phyloP scores from a whole-genome alignment of 2,888 invertebrate genomes.

The Mimachlamys varia region DNA sequence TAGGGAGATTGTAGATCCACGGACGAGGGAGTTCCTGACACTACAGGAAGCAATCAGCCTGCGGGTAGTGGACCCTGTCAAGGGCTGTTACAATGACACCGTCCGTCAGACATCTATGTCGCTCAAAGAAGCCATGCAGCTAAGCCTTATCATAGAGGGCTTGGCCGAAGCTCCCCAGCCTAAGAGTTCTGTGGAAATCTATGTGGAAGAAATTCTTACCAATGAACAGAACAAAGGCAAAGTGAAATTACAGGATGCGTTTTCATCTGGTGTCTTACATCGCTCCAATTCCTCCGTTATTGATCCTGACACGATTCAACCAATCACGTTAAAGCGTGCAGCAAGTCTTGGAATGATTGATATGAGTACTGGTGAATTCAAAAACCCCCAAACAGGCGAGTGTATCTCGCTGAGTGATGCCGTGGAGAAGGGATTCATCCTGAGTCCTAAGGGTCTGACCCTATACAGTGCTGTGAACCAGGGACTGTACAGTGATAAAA shows the following conservation, averaged over 20 bases:
- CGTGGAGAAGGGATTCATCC: conserved; percentile 73
- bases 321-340: conserved; percentile 72
- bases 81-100: conserved; percentile 66
- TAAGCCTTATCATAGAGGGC: conserved; percentile 81
- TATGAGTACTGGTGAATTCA: conserved; percentile 73
- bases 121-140: conserved; percentile 82
- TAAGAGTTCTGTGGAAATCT: conserved; percentile 71
- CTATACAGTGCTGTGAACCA: conserved; percentile 77
- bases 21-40: conserved; percentile 83
- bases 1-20: conserved; percentile 81
- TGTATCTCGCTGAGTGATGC: conserved; percentile 71
- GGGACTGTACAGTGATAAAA: conserved; percentile 80
- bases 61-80: conserved; percentile 63
- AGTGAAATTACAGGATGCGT: conserved; percentile 71
- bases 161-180: conserved; percentile 48
- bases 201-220: conserved; percentile 71
- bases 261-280: conserved; percentile 72
- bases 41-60: conserved; percentile 67
- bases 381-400: conserved; percentile 75
- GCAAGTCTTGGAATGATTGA: conserved; percentile 83
- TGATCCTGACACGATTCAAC: conserved; percentile 75
- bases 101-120: conserved; percentile 61
- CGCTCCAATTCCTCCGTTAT: conserved; percentile 75
- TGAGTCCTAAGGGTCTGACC: conserved; percentile 74
- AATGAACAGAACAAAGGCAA: conserved; percentile 65